Evolutionary conservation across 1,140 invertebrate species (phyloP).

Genomic region (Phortica variegata): DNA sequence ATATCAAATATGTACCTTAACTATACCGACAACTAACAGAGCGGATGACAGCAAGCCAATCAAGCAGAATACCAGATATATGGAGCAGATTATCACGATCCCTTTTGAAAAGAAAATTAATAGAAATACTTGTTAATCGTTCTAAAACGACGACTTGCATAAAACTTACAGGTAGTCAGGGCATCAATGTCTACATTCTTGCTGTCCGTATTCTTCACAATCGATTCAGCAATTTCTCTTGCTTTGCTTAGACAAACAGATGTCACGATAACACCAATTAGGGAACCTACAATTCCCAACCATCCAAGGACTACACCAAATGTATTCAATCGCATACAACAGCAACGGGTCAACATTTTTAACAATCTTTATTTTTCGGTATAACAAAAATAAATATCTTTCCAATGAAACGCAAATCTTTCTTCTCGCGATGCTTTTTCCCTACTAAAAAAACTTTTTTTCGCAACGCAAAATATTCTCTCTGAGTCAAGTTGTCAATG

Average conservation of each 20-base stretch:
- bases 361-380: no score
- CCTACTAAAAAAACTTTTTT: no score
- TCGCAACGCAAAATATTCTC: no score
- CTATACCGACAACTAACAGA: conserved; percentile 5
- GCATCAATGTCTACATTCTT: background rate
- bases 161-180: background rate
- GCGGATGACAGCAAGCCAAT: conserved; percentile 4
- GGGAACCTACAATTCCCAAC: conserved; percentile 5
- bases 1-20: conserved; percentile 4
- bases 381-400: no score
- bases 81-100: conserved; percentile 1
- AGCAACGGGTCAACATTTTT: conserved; percentile 6
- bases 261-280: background rate
- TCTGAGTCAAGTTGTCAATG: no score
- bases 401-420: no score
- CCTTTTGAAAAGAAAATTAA: background rate
- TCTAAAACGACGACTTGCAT: background rate
- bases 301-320: conserved; percentile 12
- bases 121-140: background rate
- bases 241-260: background rate
- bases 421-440: no score
- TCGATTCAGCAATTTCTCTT: background rate
- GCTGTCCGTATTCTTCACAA: background rate
- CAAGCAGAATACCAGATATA: background rate
- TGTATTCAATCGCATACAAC: conserved; percentile 8